A percentile compares a stretch with the other conserved stretches of the same genome.
These are phyloP conservation scores for Hemitrygon akajei DNA, from an alignment of 2,797 vertebrate genomes.

Conservation along the genomic window DNA sequence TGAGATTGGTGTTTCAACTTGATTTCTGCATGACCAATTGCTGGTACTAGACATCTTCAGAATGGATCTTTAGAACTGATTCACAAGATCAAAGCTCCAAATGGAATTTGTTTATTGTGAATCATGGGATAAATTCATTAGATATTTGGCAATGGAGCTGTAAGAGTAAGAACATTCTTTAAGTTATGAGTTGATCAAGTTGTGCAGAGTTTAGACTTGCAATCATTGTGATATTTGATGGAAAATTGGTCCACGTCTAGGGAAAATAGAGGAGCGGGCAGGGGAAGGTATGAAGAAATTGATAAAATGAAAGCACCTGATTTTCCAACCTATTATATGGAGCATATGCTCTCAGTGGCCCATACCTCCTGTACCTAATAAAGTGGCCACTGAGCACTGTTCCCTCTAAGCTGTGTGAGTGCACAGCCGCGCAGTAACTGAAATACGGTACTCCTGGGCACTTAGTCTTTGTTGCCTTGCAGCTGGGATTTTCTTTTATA, in stretches of 20 bases:
- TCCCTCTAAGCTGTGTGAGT: too few species aligned
- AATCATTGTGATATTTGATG: neutral
- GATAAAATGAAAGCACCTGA: neutral
- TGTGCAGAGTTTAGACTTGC: neutral
- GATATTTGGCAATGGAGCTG: neutral
- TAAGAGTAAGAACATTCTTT: neutral
- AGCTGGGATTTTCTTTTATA: too few species aligned
- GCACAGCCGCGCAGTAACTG: too few species aligned
- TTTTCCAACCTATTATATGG: neutral
- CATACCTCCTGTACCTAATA: too few species aligned
- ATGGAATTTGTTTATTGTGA: neutral
- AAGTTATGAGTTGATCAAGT: neutral
- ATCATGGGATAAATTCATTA: neutral
- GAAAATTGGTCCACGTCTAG: neutral
- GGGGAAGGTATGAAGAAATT: too few species aligned
- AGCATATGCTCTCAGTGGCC: neutral
- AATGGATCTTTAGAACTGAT: neutral
- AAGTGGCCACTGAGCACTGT: too few species aligned
- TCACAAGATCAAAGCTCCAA: neutral
- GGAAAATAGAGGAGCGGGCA: neutral
- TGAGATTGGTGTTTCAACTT: neutral
- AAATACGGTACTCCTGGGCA: too few species aligned
- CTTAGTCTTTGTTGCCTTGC: too few species aligned
- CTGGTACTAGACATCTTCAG: neutral
- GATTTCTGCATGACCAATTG: neutral